Base-by-base conservation (phyloP, 2,113 vertebrate species). In the Nothocercus nigrocapillus region DNA sequence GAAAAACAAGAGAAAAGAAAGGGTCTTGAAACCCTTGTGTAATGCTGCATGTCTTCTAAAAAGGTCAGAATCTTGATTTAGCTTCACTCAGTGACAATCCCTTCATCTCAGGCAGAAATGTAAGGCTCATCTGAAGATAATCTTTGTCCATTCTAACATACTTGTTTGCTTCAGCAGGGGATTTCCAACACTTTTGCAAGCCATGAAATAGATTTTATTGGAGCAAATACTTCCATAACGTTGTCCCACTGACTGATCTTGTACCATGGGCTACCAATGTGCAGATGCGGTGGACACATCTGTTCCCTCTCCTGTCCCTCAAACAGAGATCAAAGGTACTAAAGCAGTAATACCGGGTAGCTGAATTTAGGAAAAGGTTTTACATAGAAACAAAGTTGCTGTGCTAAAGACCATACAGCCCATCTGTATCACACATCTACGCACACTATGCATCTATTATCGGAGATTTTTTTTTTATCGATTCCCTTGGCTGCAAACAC, bases 51-150 rank as follows among this genome's bases (percentile, higher is more conserved):
- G 24, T 82, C 53, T 66, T 76, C 85, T 79, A 76, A 80, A 91
- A 94, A 27, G 0, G 0, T 32, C 54, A n/a, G 22, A 22, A 9
- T 76, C 90, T 82, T 77, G 88, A 76, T 49, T 28, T 15, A 38
- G 44, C n/a, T 82, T 80, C 54, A n/a, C 34, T 79, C 62, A 59
- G 58, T 79, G 76, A 95, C 66, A 92, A 81, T 18, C 45, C 24
- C 62, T 24, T 89, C 70, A 78, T 13, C 27, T 76, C 73, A 94
- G 22, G 88, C 58, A 93, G 79, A 91, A 93, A 90, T 38, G 72
- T 30, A 69, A 85, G 67, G 45, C 80, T 88, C 90, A 93, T 69
- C 42, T 82, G 66, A 89, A 73, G 88, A 85, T 38, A 53, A 81
- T 28, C 45, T 91, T 78, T 83, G 82, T 68, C 80, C 66, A 40